Conservation (phyloP, 2,113 vertebrate species). For the Sisor rabdophorus region DNA sequence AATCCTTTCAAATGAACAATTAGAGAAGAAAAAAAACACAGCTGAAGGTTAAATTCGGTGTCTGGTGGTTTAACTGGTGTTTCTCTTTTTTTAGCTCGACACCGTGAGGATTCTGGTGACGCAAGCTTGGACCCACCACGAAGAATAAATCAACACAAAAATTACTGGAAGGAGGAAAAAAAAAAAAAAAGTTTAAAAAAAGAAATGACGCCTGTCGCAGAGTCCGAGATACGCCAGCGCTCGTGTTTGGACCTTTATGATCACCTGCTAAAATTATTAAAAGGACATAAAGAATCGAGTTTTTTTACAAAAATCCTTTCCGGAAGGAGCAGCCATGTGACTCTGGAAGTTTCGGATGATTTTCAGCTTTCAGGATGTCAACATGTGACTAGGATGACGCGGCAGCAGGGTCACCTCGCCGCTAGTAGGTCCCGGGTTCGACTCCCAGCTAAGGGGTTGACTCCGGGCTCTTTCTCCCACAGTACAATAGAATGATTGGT, state of each 20-base stretch:
- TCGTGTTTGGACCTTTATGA: background rate
- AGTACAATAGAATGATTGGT: no score
- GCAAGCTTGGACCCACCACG: no score
- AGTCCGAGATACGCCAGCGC: background rate
- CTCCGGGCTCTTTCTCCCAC: no score
- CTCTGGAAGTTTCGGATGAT: background rate
- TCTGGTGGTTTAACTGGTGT: no score
- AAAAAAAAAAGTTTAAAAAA: no score
- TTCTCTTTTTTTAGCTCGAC: constrained; percentile 33
- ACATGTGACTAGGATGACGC: no score
- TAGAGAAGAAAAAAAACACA: no score
- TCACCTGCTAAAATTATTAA: background rate
- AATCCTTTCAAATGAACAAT: no score
- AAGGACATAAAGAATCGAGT: background rate
- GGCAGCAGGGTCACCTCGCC: background rate
- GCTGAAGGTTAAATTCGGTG: no score
- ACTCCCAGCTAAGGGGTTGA: no score
- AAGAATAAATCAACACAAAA: background rate
- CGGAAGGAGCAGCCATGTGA: background rate
- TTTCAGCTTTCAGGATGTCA: background rate
- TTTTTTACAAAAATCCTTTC: background rate
- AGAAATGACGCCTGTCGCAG: background rate
- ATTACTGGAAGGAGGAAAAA: background rate
- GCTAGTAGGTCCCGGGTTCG: no score
- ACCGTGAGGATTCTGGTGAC: constrained; percentile 18